Evolutionary conservation across 1,140 invertebrate species (phyloP), one percentile per base, ranked within the genome.

Genomic region (Pseudoatta argentina): DNA sequence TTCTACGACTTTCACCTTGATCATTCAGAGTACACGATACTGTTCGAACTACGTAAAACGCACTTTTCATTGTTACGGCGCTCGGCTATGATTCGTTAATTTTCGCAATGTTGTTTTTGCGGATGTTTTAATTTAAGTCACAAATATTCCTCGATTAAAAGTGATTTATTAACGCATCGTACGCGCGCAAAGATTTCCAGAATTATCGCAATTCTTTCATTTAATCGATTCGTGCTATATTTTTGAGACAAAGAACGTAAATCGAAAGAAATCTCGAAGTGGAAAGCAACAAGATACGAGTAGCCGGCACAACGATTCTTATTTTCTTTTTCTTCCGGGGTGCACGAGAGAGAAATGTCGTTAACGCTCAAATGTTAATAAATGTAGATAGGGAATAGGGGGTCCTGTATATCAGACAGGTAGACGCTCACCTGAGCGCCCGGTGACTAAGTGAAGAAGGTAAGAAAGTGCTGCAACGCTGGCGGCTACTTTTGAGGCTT

Each of bases 361-460:
- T 95, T 94, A 94, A 94, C 92, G 93, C 93, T 94, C 93, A 94
- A 94, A 94, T 91, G 92, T 94, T 94, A 94, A 94, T 92, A 94
- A 95, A 95, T 94, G 94, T 95, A 92, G 92, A 90, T 92, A 89
- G 89, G 82, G 81, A 87, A 86, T 86, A 92, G 79, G 87, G 88
- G 93, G 91, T 91, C 86, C 59, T 61, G 87, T 87, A 87, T 77
- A 87, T 79, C 86, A 71, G 91, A 93, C 94, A 93, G 93, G 93
- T 94, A 93, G 91, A 93, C 89, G 87, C 69, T 87, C 79, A 87
- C 64, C 89, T 87, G 91, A 91, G 85, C 87, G 89, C 89, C 86
- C 77, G 75, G 67, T 71, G 87, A 87, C 87, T 87, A 77, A 90
- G 88, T 87, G 90, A 87, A 88, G 88, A 89, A 88, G 91, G 86